phyloP scores from a whole-genome alignment of 2,113 vertebrate species.

The Ia io region DNA sequence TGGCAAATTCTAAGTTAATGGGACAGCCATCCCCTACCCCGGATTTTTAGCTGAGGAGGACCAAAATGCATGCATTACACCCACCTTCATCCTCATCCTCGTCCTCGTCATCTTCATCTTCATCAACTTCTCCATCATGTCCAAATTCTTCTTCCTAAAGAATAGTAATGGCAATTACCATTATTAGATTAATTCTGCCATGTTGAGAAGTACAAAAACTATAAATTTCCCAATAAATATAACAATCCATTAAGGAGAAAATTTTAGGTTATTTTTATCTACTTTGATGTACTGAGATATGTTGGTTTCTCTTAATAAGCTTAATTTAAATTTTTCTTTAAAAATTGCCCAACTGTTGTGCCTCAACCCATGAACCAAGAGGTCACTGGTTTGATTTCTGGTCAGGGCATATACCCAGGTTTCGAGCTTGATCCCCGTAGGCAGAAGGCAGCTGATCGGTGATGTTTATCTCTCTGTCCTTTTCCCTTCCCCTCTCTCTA shows the following conservation, averaged over 20 bases:
- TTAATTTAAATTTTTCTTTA: background rate
- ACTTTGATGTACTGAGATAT: background rate
- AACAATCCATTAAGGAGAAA: background rate
- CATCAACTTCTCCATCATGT: constrained; percentile 88
- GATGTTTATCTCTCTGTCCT: background rate
- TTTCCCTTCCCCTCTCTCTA: background rate
- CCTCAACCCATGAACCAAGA: background rate
- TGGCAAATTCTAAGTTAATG: background rate
- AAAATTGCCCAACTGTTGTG: background rate
- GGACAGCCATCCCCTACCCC: background rate
- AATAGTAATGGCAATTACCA: background rate
- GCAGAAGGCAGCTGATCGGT: background rate
- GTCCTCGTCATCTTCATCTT: constrained; percentile 87
- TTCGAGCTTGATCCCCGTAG: too few species aligned
- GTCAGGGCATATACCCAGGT: too few species aligned
- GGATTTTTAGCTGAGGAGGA: background rate
- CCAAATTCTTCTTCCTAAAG: constrained; percentile 89
- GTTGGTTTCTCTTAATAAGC: background rate
- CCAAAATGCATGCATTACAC: background rate
- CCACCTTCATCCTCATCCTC: constrained; percentile 90
- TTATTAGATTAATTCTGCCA: background rate
- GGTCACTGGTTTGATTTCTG: background rate
- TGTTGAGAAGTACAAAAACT: background rate
- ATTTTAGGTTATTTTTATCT: background rate
- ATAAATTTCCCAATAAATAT: background rate